A percentile compares a stretch with the other conserved stretches of the same genome.
Evolutionary conservation across 2,113 vertebrate species (phyloP).

Genomic region (Plestiodon gilberti): DNA sequence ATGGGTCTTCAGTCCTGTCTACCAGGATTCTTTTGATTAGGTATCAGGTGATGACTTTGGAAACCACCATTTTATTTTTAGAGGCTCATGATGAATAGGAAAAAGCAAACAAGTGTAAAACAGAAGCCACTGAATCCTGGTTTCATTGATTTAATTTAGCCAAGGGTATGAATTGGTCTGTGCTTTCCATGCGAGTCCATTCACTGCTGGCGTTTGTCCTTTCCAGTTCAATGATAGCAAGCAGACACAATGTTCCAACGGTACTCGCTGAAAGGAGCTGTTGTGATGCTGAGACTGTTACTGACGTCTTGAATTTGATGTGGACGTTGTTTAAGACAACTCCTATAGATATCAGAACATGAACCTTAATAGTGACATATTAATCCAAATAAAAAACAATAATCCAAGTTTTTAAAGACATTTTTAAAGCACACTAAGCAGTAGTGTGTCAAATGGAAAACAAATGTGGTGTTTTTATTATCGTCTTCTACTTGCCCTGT

Average conservation of each 20-base stretch:
- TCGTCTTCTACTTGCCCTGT: background rate
- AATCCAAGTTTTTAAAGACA: background rate
- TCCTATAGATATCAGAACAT: background rate
- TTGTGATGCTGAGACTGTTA: conserved; percentile 43
- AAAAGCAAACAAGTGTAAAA: background rate
- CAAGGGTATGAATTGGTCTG: conserved; percentile 55
- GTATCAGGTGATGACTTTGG: rapidly evolving
- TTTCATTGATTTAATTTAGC: conserved; percentile 40
- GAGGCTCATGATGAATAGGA: background rate
- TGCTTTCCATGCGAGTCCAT: conserved; percentile 37
- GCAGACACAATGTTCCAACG: conserved; percentile 47
- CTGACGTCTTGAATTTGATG: conserved; percentile 29
- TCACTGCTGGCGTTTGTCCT: conserved; percentile 61
- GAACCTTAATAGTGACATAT: conserved; percentile 1
- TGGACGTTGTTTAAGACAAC: background rate
- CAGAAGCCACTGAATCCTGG: background rate
- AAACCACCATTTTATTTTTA: conserved; percentile 17
- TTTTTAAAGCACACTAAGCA: background rate
- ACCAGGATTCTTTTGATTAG: background rate
- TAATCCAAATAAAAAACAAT: background rate
- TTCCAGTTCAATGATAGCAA: conserved; percentile 62
- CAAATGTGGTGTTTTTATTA: background rate
- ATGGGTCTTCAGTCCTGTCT: background rate
- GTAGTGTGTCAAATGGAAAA: background rate
- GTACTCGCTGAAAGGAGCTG: conserved; percentile 35